Evolutionary conservation across 2,888 invertebrate species (phyloP).

Genomic region (Lasius fuliginosus): DNA sequence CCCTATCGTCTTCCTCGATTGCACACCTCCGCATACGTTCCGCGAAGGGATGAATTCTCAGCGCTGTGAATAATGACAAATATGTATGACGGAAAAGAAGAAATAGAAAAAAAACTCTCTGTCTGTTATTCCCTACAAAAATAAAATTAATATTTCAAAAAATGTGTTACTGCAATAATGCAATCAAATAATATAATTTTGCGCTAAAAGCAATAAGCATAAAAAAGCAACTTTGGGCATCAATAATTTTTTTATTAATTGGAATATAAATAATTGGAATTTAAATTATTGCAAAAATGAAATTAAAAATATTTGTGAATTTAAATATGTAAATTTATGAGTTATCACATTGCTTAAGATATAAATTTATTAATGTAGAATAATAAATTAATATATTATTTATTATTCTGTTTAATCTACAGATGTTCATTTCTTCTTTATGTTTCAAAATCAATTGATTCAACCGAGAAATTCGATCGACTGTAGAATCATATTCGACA

Average conservation of each 20-base stretch:
- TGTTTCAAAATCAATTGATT: conserved; percentile 15
- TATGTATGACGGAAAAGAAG: neutral
- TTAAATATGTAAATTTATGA: neutral
- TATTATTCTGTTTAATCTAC: neutral
- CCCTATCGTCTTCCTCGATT: conserved; percentile 61
- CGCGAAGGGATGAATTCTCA: neutral
- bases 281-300: conserved; percentile 2
- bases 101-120: neutral
- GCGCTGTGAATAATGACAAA: neutral
- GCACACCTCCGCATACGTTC: conserved; percentile 47
- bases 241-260: neutral
- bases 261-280: neutral
- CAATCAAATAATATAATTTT: neutral
- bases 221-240: neutral
- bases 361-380: neutral
- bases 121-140: neutral
- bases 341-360: neutral
- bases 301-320: neutral
- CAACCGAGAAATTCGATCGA: conserved; percentile 38
- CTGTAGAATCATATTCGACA: conserved; percentile 5
- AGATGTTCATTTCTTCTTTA: conserved; percentile 1
- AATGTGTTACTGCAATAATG: neutral
- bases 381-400: neutral
- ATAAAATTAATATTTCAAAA: neutral
- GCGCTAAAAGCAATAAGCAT: neutral